phyloP scores from a whole-genome alignment of 2,113 vertebrate species.

The Scytalopus superciliaris region DNA sequence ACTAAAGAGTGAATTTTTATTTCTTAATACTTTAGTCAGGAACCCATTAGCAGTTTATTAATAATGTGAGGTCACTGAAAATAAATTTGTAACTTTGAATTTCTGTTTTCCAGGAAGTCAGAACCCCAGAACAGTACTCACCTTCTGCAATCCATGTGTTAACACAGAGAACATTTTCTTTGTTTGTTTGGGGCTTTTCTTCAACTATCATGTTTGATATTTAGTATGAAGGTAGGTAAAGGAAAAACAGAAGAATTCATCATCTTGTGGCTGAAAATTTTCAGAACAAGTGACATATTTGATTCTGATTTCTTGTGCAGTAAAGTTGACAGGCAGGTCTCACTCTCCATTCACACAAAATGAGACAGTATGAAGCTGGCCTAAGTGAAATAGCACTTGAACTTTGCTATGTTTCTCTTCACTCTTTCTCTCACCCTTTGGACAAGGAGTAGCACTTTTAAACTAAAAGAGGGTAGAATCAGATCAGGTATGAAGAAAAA shows the following conservation, averaged over 20 bases:
- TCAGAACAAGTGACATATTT: background rate
- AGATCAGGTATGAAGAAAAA: background rate
- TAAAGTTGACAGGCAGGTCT: background rate
- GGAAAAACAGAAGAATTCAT: background rate
- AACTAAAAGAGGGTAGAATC: background rate
- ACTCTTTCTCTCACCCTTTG: background rate
- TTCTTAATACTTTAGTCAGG: background rate
- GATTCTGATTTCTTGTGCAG: background rate
- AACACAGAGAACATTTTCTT: background rate
- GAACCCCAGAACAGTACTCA: background rate
- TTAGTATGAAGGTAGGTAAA: background rate
- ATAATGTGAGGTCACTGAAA: background rate
- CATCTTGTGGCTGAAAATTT: background rate
- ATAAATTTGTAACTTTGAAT: background rate
- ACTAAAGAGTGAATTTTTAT: background rate
- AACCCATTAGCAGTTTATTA: background rate
- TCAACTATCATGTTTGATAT: background rate
- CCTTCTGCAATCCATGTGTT: rapidly evolving
- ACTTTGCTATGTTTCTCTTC: background rate
- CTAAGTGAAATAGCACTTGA: background rate
- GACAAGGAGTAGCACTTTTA: background rate
- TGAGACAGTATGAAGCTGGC: background rate
- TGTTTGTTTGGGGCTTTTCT: background rate
- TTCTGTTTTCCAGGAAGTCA: background rate
- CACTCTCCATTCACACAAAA: background rate